These are phyloP conservation scores for Amphiprion ocellaris DNA, from an alignment of 2,113 vertebrate genomes.

Conservation along the genomic window DNA sequence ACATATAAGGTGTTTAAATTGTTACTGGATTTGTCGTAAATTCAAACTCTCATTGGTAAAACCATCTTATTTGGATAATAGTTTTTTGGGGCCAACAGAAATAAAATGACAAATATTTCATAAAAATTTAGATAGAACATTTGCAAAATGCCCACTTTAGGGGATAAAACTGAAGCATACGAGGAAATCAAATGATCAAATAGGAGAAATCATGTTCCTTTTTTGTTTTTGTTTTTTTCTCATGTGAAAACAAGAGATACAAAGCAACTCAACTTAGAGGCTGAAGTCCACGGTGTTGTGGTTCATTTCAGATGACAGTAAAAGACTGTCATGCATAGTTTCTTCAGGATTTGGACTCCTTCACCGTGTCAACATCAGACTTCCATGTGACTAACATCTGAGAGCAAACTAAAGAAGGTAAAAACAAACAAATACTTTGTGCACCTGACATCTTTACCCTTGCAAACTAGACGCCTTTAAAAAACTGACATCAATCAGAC, in stretches of 20 bases:
- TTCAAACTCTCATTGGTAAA: not conserved
- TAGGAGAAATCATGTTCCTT: no score
- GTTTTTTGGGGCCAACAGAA: not conserved
- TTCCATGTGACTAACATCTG: constrained; percentile 52
- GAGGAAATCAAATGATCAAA: not conserved
- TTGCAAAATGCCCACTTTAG: constrained; percentile 16
- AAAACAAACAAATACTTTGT: constrained; percentile 16
- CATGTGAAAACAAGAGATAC: not conserved
- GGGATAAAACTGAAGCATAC: constrained; percentile 3
- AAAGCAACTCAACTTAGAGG: constrained; percentile 22
- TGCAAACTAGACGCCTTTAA: constrained; percentile 36
- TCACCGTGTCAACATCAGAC: constrained; percentile 31
- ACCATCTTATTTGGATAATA: not conserved
- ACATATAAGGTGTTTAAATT: not conserved
- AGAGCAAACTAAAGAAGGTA: constrained; percentile 29
- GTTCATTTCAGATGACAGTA: constrained; percentile 44
- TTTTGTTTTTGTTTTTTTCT: no score
- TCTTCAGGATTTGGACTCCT: constrained; percentile 13
- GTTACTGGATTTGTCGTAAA: not conserved
- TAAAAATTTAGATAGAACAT: constrained; percentile 6
- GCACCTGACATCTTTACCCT: constrained; percentile 12
- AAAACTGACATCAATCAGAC: constrained; percentile 43
- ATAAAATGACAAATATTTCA: not conserved
- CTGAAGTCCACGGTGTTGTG: constrained; percentile 19
- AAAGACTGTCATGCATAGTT: constrained; percentile 12